phyloP scores from a whole-genome alignment of 1,140 invertebrate species.

The Panagrolaimus sp. region DNA sequence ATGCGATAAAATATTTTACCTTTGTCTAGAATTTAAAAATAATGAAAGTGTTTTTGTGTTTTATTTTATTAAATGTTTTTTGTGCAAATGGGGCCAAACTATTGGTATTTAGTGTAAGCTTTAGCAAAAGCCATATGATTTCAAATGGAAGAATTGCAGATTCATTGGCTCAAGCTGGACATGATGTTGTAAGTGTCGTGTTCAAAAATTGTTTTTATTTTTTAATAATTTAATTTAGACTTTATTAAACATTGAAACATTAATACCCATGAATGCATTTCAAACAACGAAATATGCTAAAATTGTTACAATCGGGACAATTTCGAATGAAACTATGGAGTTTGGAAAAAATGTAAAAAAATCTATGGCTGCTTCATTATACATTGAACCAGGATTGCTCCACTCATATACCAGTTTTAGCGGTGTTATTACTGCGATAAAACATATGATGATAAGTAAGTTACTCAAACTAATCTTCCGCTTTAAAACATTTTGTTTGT shows the following conservation, averaged over 20 bases:
- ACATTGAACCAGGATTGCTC: too few relatives aligned
- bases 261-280: not conserved
- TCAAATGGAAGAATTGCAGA: slow-evolving; percentile 7
- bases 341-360: not conserved
- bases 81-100: not conserved
- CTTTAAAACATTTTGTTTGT: too few relatives aligned
- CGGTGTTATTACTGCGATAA: too few relatives aligned
- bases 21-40: too few relatives aligned
- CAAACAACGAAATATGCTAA: not conserved
- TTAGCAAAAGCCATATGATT: slow-evolving; percentile 9
- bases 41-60: too few relatives aligned
- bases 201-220: not conserved
- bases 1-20: too few relatives aligned
- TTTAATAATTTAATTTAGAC: not conserved
- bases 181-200: slow-evolving; percentile 1
- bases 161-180: not conserved
- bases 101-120: not conserved
- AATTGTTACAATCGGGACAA: not conserved
- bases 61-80: too few relatives aligned
- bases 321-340: not conserved
- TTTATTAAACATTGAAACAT: not conserved
- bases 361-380: too few relatives aligned
- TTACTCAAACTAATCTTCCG: too few relatives aligned
- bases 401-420: not conserved
- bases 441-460: too few relatives aligned